These are phyloP conservation scores for Chloroceryle amazona DNA, from an alignment of 2,797 vertebrate species.

Conservation along the genomic window DNA sequence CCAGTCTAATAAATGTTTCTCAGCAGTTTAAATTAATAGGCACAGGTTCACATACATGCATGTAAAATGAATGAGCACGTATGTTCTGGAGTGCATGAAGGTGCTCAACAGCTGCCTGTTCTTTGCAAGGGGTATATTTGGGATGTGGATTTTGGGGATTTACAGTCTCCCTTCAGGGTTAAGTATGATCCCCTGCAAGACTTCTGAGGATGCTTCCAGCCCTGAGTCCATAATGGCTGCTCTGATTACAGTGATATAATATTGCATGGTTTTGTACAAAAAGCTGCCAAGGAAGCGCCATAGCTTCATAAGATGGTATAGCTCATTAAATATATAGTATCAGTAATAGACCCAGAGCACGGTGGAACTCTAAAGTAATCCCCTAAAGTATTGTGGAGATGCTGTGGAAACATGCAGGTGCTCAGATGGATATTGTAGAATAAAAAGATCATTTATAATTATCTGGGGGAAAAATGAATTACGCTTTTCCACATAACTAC, in stretches of 20 bases:
- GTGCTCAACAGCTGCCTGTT: neutral
- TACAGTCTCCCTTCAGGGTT: neutral
- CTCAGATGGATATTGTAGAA: neutral
- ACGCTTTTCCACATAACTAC: neutral
- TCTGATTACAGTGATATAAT: neutral
- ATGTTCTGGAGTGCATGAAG: too few species aligned
- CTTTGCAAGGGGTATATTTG: neutral
- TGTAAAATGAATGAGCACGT: neutral
- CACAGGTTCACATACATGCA: neutral
- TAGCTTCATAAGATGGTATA: neutral
- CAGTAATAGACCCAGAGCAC: neutral
- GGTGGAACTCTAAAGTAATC: conserved; percentile 5
- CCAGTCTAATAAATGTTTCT: neutral
- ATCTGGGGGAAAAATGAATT: neutral
- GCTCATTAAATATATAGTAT: neutral
- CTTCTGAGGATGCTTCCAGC: neutral
- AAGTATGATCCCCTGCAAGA: neutral
- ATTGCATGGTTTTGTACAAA: neutral
- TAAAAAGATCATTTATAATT: neutral
- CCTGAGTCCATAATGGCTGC: neutral
- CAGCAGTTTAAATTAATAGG: neutral
- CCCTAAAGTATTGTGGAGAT: neutral
- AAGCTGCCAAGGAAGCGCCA: neutral
- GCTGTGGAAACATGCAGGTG: conserved; percentile 29
- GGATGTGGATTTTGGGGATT: neutral